phyloP scores from a whole-genome alignment of 2,797 vertebrate species.

The Mareca strepera region DNA sequence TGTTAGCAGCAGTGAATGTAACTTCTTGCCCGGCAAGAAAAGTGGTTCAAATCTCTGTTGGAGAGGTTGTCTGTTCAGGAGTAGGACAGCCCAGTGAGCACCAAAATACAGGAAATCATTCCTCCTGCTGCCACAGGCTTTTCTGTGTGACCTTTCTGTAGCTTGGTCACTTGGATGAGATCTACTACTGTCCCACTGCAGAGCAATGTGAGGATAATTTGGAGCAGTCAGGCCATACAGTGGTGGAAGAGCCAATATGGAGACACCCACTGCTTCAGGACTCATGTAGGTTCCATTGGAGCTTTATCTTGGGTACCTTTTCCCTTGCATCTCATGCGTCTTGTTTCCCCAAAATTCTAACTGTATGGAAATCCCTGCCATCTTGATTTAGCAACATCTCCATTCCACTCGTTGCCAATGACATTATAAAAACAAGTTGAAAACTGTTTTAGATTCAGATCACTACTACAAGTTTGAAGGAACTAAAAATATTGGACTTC shows the following conservation, averaged over 20 bases:
- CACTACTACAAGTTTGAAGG: background rate
- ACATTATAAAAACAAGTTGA: slow-evolving; percentile 10
- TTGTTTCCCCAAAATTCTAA: background rate
- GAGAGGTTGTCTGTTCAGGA: background rate
- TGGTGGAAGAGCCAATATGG: background rate
- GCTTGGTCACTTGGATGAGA: background rate
- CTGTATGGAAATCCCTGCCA: background rate
- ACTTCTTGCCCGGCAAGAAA: background rate
- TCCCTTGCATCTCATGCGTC: background rate
- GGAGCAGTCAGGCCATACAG: background rate
- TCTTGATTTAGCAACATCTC: slow-evolving; percentile 23
- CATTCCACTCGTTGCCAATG: background rate
- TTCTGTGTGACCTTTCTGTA: background rate
- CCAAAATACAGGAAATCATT: background rate
- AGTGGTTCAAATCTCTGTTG: background rate
- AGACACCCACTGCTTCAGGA: background rate
- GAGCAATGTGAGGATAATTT: background rate
- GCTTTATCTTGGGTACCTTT: background rate
- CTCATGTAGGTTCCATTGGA: background rate
- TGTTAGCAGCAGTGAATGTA: background rate
- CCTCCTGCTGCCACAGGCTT: background rate
- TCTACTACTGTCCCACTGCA: background rate
- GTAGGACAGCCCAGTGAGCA: background rate
- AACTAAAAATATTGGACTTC: background rate
- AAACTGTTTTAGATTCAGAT: slow-evolving; percentile 33